These are phyloP conservation scores for Macrobrachium rosenbergii DNA, from an alignment of 1,140 invertebrate species.

Conservation along the genomic window DNA sequence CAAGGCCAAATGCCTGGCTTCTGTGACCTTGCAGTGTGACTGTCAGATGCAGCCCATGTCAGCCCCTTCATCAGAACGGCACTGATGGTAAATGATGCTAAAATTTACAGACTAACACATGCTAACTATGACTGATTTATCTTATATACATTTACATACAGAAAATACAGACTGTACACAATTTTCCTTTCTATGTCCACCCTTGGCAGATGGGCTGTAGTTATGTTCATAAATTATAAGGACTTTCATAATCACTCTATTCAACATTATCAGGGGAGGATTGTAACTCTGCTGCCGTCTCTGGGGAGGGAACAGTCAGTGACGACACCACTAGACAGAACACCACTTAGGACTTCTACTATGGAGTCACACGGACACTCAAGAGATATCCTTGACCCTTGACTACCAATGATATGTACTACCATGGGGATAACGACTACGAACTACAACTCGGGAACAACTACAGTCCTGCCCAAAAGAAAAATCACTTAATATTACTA, in stretches of 20 bases:
- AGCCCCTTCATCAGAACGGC: constrained; percentile 61
- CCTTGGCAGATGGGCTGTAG: constrained; percentile 14
- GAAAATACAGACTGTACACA: constrained; percentile 58
- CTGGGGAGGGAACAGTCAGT: constrained; percentile 28
- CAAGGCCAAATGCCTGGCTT: too few relatives aligned
- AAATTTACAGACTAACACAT: constrained; percentile 61
- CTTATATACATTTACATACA: constrained; percentile 62
- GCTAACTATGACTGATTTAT: constrained; percentile 57
- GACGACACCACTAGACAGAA: constrained; percentile 26
- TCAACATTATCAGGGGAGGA: too few relatives aligned
- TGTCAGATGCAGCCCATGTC: constrained; percentile 53
- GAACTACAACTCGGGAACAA: constrained; percentile 46
- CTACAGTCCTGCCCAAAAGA: constrained; percentile 3
- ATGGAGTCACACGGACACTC: constrained; percentile 14
- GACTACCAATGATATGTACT: constrained; percentile 61
- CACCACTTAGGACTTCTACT: constrained; percentile 24
- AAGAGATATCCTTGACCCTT: constrained; percentile 20
- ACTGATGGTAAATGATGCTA: constrained; percentile 61
- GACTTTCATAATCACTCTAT: background rate
- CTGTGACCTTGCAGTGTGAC: constrained; percentile 15
- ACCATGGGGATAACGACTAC: constrained; percentile 44
- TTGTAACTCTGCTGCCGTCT: constrained; percentile 13
- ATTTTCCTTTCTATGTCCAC: constrained; percentile 59
- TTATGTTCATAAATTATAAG: constrained; percentile 28
- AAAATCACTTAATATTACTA: constrained; percentile 4